phyloP scores from a whole-genome alignment of 2,113 vertebrate genomes.

The Prunella fulvescens region DNA sequence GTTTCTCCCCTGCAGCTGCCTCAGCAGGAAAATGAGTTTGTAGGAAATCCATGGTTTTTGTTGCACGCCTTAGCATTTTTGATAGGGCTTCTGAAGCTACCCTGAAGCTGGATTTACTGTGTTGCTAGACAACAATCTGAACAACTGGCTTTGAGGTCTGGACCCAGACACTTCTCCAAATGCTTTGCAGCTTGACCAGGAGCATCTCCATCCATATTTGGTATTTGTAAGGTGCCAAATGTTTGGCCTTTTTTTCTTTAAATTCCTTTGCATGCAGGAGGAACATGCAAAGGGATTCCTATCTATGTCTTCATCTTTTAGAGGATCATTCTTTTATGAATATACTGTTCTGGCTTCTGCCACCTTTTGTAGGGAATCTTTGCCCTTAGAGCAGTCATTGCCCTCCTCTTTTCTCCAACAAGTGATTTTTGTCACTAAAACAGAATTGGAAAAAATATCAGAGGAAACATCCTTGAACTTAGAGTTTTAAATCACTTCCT shows the following conservation, averaged over 20 bases:
- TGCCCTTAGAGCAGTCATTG: neutral
- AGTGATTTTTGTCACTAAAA: neutral
- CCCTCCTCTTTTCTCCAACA: neutral
- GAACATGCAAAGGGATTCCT: neutral
- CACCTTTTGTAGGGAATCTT: neutral
- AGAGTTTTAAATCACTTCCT: neutral
- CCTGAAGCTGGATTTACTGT: neutral
- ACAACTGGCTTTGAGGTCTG: neutral
- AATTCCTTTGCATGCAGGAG: neutral
- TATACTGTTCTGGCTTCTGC: neutral
- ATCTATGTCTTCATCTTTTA: neutral
- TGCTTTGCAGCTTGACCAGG: neutral
- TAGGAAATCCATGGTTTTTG: neutral
- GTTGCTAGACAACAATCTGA: neutral
- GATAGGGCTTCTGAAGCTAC: neutral
- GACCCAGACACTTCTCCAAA: neutral
- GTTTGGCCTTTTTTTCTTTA: neutral
- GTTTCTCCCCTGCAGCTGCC: neutral
- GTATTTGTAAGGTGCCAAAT: neutral
- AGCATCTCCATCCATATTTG: neutral
- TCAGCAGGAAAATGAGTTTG: neutral
- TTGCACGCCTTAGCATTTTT: neutral
- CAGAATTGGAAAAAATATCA: neutral
- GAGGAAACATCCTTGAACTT: neutral
- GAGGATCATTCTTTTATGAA: neutral